Base-by-base conservation (phyloP, 2,113 vertebrate species). In the Bagarius yarrelli region DNA sequence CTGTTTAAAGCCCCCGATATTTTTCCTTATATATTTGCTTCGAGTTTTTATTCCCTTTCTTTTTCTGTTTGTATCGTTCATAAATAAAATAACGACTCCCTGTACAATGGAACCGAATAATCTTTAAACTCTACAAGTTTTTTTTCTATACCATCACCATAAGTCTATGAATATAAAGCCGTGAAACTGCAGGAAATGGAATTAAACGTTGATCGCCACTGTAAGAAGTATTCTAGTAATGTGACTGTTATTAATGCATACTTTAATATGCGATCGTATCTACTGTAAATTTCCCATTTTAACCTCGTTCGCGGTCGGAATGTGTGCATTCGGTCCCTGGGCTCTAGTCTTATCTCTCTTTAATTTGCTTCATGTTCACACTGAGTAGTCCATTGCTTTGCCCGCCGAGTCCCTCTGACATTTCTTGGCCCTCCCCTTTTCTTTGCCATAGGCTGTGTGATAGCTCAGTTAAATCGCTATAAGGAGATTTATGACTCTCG, bases 401-500 rank as follows among this genome's bases (percentile, higher is more conserved):
- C n/a, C 80, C 53, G 76, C n/a, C 56, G 18, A 47, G n/a, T 81
- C 66, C 40, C 25, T 71, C 19, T 55, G 79, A 85, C 82, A 77
- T 76, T 52, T 81, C 80, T 86, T 85, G 84, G 84, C 83, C 82
- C 59, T 63, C 30, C 67, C 83, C 81, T 56, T 85, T 82, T 82
- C 80, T 66, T 67, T 87, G 82, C 87, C 86, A 60, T 27, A 66
- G 79, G 89, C 79, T 19, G 76, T 11, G 80, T 75, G 86, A 89
- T 87, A 89, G 84, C 86, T 87, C 61, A 34, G 83, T 86, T 90
- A 34, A 66, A 87, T 90, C 87, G 86, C 83, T 70, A 36, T 76
- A 52, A 89, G 83, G 84, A 88, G 89, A 90, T 91, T 53, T 89
- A 89, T 89, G 89, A 85, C 81, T 87, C 86, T 88, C 83, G 70